Conservation (phyloP, 2,113 vertebrate species). For the Hucho hucho region DNA sequence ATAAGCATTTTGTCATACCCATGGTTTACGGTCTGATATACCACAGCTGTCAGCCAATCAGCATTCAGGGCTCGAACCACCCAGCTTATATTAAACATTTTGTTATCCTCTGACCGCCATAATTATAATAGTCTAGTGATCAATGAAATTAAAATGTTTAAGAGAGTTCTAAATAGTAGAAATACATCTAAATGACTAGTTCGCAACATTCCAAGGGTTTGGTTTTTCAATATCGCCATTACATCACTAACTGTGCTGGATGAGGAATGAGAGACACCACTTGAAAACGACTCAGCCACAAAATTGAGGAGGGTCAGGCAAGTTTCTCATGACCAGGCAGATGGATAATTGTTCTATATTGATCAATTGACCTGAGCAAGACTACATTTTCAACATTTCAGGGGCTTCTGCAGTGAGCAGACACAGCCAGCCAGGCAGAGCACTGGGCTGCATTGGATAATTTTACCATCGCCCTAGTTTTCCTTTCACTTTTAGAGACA, state of each 20-base stretch:
- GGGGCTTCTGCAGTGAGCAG: neutral
- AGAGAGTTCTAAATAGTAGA: too few relatives aligned
- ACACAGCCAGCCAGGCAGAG: neutral
- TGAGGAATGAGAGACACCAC: conserved; percentile 10
- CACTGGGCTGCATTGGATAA: conserved; percentile 53
- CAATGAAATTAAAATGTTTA: too few relatives aligned
- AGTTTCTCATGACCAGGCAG: conserved; percentile 35
- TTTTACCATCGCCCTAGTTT: conserved; percentile 73
- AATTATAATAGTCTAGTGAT: neutral
- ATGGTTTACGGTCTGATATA: too few relatives aligned
- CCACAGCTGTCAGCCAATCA: too few relatives aligned
- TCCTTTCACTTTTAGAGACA: conserved; percentile 51
- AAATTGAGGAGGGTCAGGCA: conserved; percentile 22
- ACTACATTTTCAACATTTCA: conserved; percentile 14
- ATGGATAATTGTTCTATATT: conserved; percentile 49
- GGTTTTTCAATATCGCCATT: too few relatives aligned
- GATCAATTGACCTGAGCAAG: conserved; percentile 20
- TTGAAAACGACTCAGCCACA: conserved; percentile 31
- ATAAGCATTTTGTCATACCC: too few relatives aligned
- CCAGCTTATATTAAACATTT: too few relatives aligned
- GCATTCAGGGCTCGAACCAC: too few relatives aligned
- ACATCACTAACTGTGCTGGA: too few relatives aligned
- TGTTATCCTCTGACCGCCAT: conserved; percentile 6
- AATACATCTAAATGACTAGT: too few relatives aligned
- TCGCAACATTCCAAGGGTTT: too few relatives aligned